phyloP scores from a whole-genome alignment of 2,113 vertebrate genomes.

The Macrotis lagotis region DNA sequence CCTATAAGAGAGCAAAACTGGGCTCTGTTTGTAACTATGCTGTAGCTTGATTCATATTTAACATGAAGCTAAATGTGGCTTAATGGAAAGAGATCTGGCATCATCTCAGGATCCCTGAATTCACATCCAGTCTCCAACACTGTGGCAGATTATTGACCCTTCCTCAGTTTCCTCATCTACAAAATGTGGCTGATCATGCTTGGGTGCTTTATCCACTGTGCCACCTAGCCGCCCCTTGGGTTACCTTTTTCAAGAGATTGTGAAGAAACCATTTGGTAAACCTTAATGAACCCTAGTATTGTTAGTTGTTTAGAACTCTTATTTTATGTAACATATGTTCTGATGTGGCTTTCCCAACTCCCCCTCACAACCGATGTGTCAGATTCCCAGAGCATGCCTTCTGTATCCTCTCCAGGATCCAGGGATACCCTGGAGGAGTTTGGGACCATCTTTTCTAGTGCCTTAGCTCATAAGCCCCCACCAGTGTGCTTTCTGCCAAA shows the following conservation, averaged over 20 bases:
- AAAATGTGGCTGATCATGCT: background rate
- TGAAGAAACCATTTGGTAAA: background rate
- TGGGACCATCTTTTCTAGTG: background rate
- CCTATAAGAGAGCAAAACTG: background rate
- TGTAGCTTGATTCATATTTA: constrained; percentile 46
- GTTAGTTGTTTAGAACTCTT: too few relatives aligned
- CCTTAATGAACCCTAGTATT: too few relatives aligned
- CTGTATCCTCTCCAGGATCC: background rate
- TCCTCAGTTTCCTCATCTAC: background rate
- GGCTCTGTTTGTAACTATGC: constrained; percentile 10
- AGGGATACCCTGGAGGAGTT: background rate
- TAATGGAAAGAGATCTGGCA: background rate
- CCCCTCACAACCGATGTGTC: background rate
- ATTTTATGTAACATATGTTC: background rate
- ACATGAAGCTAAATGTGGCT: background rate
- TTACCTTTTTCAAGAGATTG: background rate
- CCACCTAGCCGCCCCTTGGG: too few relatives aligned
- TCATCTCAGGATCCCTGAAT: background rate
- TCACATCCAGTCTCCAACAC: background rate
- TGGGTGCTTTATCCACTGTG: too few relatives aligned
- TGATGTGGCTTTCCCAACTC: background rate
- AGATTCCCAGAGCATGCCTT: background rate
- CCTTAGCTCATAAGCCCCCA: background rate
- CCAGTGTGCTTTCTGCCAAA: background rate
- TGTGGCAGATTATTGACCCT: background rate